A percentile compares a stretch with the other conserved stretches of the same genome.
These are phyloP conservation scores for Serrognathus titanus DNA, from an alignment of 2,888 invertebrate species.

Conservation along the genomic window DNA sequence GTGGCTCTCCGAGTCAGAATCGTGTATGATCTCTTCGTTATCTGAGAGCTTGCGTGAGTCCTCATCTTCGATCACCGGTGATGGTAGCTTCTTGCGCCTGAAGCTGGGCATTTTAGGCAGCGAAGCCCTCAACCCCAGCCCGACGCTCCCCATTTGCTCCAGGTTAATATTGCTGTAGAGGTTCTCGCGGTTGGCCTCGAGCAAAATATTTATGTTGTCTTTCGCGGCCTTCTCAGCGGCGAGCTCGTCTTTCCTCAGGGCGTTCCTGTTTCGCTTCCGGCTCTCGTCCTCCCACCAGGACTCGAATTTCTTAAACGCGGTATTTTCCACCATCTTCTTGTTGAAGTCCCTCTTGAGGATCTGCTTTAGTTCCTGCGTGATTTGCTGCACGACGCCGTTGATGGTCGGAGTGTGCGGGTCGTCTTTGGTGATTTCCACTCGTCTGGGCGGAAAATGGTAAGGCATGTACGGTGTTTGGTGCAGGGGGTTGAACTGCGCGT, in stretches of 20 bases:
- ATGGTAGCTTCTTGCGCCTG: slow-evolving; percentile 74
- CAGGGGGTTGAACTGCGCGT: slow-evolving; percentile 29
- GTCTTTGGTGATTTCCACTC: slow-evolving; percentile 42
- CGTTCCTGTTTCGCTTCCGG: slow-evolving; percentile 50
- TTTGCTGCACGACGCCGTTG: slow-evolving; percentile 74
- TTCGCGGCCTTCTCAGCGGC: slow-evolving; percentile 9
- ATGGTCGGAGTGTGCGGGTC: slow-evolving; percentile 73
- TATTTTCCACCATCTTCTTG: slow-evolving; percentile 93
- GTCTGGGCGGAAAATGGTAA: slow-evolving; percentile 31
- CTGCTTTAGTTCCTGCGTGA: slow-evolving; percentile 84
- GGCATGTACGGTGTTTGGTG: slow-evolving; percentile 29
- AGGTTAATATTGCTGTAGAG: slow-evolving; percentile 39
- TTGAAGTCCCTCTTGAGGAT: slow-evolving; percentile 91
- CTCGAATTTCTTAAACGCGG: slow-evolving; percentile 90
- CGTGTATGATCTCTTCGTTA: slow-evolving; percentile 69
- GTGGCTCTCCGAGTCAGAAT: slow-evolving; percentile 63
- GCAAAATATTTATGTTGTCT: slow-evolving; percentile 42
- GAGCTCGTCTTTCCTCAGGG: slow-evolving; percentile 12
- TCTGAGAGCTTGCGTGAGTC: slow-evolving; percentile 66
- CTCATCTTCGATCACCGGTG: slow-evolving; percentile 71
- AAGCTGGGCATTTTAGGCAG: slow-evolving; percentile 97
- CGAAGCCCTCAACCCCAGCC: slow-evolving; percentile 81
- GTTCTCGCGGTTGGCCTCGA: slow-evolving; percentile 46
- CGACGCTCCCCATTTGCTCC: slow-evolving; percentile 51
- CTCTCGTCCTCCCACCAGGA: slow-evolving; percentile 68